These are phyloP conservation scores for Oopsacas minuta DNA, from an alignment of 37 sponge, comb jelly and placozoan species.

Conservation along the genomic window DNA sequence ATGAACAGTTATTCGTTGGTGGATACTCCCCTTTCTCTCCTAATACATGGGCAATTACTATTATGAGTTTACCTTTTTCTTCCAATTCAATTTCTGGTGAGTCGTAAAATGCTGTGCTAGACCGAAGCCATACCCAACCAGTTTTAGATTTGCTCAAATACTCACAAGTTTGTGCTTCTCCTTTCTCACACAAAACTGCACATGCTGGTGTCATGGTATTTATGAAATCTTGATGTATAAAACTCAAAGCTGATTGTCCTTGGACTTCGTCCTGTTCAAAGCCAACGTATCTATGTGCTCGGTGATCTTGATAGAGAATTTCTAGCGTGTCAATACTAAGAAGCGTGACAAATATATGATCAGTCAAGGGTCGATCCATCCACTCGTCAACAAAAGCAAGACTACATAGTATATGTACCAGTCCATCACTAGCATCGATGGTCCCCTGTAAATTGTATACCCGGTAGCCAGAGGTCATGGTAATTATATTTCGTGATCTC, in stretches of 20 bases:
- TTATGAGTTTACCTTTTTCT: background rate
- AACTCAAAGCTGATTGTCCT: background rate
- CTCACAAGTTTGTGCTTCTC: background rate
- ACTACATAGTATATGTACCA: background rate
- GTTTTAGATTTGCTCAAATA: background rate
- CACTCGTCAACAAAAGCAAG: background rate
- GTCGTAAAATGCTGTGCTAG: background rate
- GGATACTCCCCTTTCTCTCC: no score
- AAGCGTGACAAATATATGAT: background rate
- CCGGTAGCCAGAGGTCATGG: background rate
- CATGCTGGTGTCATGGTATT: background rate
- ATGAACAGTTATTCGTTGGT: no score
- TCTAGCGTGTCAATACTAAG: background rate
- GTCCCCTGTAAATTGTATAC: background rate
- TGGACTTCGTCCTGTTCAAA: background rate
- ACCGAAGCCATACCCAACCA: background rate
- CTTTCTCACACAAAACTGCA: background rate
- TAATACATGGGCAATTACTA: background rate
- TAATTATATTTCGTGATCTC: background rate
- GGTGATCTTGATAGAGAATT: background rate
- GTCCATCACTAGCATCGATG: background rate
- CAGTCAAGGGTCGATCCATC: background rate
- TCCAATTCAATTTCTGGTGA: background rate
- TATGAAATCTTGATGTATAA: background rate
- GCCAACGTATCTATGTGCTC: background rate